phyloP scores from a whole-genome alignment of 2,113 vertebrate species.

The Urocynchramus pylzowi region DNA sequence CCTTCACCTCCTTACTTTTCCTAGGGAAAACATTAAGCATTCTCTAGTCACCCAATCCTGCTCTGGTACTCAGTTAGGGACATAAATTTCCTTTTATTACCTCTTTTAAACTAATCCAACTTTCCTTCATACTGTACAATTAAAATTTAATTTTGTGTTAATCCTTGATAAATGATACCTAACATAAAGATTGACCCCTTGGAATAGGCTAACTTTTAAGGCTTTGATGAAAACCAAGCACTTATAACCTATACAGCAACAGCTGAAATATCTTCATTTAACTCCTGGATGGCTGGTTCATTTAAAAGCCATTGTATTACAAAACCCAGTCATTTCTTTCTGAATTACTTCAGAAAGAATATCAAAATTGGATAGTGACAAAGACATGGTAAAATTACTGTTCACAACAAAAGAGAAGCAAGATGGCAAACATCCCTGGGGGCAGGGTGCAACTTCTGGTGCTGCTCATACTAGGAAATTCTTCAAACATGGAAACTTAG shows the following conservation, averaged over 20 bases:
- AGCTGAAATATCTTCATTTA: constrained; percentile 31
- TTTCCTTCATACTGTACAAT: constrained; percentile 41
- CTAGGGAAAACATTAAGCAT: background rate
- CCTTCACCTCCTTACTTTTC: constrained; percentile 46
- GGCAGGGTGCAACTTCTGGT: no score
- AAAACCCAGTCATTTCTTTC: background rate
- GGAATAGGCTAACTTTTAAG: background rate
- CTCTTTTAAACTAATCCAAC: constrained; percentile 57
- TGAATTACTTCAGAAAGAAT: background rate
- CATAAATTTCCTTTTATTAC: constrained; percentile 63
- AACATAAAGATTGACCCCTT: background rate
- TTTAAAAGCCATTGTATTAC: background rate
- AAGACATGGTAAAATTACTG: background rate
- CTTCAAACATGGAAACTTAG: background rate
- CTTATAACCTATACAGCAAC: background rate
- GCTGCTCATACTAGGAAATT: background rate
- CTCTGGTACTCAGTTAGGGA: background rate
- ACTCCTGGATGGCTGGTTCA: background rate
- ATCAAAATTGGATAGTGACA: background rate
- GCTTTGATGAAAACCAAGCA: constrained; percentile 47
- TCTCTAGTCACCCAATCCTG: background rate
- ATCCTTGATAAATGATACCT: constrained; percentile 31
- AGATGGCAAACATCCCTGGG: background rate
- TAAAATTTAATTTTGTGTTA: constrained; percentile 61
- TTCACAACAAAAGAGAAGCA: background rate